Percentiles rank a stretch among this genome's conserved stretches.
Conservation (phyloP, 2,888 invertebrate species). For the Idaea biselata region DNA sequence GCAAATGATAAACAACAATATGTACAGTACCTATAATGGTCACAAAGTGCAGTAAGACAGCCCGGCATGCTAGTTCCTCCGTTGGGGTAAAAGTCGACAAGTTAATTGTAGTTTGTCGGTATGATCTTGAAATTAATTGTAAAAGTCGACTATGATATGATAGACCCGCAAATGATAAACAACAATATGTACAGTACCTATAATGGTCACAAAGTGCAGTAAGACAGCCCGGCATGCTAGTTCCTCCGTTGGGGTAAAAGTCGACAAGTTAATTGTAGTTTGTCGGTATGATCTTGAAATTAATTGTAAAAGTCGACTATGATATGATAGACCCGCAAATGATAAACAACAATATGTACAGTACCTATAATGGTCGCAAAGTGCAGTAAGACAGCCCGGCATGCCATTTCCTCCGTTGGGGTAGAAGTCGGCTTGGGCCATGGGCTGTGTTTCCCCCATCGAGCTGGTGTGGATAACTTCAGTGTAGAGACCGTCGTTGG, state of each 20-base stretch:
- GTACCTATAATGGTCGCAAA: slow-evolving; percentile 49
- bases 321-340: too few species aligned
- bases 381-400: slow-evolving; percentile 41
- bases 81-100: slow-evolving; percentile 52
- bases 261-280: too few species aligned
- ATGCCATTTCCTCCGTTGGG: slow-evolving; percentile 43
- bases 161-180: too few species aligned
- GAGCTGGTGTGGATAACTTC: slow-evolving; percentile 50
- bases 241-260: slow-evolving; percentile 51
- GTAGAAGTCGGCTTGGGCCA: slow-evolving; percentile 46
- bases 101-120: too few species aligned
- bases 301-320: too few species aligned
- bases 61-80: slow-evolving; percentile 44
- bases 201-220: slow-evolving; percentile 39
- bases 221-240: slow-evolving; percentile 41
- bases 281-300: too few species aligned
- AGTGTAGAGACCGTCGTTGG: slow-evolving; percentile 39
- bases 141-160: too few species aligned
- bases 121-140: too few species aligned
- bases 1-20: too few species aligned
- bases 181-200: too few species aligned
- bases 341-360: too few species aligned
- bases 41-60: slow-evolving; percentile 36
- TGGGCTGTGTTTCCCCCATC: slow-evolving; percentile 32
- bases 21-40: slow-evolving; percentile 50